Conservation (phyloP, 2,113 vertebrate genomes). For the Aleadryas rufinucha region DNA sequence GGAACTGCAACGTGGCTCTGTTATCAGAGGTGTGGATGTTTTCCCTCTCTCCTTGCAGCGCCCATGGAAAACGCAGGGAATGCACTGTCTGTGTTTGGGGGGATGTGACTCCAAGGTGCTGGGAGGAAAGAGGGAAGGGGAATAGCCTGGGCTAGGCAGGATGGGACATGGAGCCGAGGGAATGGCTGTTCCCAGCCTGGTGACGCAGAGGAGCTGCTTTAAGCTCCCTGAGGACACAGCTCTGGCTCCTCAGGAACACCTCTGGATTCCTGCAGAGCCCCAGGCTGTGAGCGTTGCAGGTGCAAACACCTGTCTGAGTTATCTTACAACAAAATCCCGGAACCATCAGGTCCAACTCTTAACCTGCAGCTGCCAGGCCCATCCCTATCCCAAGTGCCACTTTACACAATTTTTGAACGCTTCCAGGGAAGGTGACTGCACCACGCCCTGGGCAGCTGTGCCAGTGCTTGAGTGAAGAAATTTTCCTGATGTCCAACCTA, state of each 20-base stretch:
- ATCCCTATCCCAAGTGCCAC: background rate
- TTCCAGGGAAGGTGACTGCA: background rate
- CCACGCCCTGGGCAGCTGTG: background rate
- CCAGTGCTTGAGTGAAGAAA: background rate
- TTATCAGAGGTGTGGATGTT: background rate
- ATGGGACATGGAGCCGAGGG: constrained; percentile 18
- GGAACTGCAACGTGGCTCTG: background rate
- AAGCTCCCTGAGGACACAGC: background rate
- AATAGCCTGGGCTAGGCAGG: constrained; percentile 30
- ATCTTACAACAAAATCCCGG: background rate
- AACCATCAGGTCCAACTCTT: too few species aligned
- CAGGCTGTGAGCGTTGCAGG: background rate
- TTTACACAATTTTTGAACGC: fast-evolving
- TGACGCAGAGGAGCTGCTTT: background rate
- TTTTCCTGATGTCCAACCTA: background rate
- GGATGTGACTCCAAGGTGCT: background rate
- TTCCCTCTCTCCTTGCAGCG: background rate
- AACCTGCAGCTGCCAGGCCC: background rate
- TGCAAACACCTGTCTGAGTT: background rate
- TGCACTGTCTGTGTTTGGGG: background rate
- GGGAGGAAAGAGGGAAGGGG: constrained; percentile 28
- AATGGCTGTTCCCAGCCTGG: background rate
- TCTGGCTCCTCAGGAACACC: background rate
- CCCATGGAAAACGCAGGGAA: fast-evolving
- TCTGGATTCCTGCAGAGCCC: background rate